Evolutionary conservation across 2,888 invertebrate species (phyloP).

Genomic region (Cryptophagus acutangulus): DNA sequence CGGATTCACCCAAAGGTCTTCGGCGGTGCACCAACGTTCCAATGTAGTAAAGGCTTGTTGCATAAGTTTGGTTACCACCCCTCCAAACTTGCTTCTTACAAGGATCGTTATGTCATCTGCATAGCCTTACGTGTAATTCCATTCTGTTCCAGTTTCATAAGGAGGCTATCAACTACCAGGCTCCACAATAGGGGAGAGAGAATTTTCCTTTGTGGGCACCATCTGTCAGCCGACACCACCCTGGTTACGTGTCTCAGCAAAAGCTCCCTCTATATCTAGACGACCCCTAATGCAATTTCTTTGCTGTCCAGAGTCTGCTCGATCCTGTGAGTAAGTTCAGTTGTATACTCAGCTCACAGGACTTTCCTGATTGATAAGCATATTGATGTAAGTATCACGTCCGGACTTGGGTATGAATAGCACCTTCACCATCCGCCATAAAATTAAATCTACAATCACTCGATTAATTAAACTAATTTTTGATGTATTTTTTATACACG

Average conservation of each 20-base stretch:
- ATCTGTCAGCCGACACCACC: background rate
- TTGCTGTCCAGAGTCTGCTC: conserved; percentile 2
- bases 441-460: too few relatives aligned
- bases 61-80: background rate
- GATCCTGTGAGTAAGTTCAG: conserved; percentile 3
- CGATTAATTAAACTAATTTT: too few relatives aligned
- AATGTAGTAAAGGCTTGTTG: conserved; percentile 6
- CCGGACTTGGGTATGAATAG: too few relatives aligned
- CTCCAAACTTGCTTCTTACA: conserved; percentile 6
- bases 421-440: too few relatives aligned
- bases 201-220: conserved; percentile 3
- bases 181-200: conserved; percentile 6
- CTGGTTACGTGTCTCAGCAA: conserved; percentile 2
- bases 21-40: conserved; percentile 9
- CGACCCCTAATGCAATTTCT: conserved; percentile 7
- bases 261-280: conserved; percentile 12
- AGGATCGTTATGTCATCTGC: conserved; percentile 14
- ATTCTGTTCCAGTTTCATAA: conserved; percentile 11
- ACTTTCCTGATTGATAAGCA: conserved; percentile 2
- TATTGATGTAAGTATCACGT: too few relatives aligned
- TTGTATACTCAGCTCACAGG: conserved; percentile 7
- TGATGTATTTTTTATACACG: too few relatives aligned
- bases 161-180: conserved; percentile 4
- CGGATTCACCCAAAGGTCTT: conserved; percentile 12
- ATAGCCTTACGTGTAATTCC: conserved; percentile 12